Percentiles rank a stretch among this genome's conserved stretches.
Evolutionary conservation across 2,888 invertebrate genomes (phyloP).

Genomic region (Scelioninae gen. 2): DNA sequence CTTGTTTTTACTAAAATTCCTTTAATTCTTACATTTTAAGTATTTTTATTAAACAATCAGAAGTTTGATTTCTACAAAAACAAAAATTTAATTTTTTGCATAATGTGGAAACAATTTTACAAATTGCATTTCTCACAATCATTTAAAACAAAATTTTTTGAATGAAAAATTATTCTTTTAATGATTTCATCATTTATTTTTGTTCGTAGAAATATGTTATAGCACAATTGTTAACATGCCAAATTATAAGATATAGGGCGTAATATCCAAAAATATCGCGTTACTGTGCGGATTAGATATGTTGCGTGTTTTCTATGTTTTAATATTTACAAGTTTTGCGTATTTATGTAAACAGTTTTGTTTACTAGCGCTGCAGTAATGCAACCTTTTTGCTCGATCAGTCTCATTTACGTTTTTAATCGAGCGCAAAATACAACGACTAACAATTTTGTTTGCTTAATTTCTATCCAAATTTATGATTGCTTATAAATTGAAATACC

Average conservation of each 20-base stretch:
- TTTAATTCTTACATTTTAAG: too few relatives aligned
- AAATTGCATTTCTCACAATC: too few relatives aligned
- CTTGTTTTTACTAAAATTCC: too few relatives aligned
- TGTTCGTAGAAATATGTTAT: slow-evolving; percentile 17
- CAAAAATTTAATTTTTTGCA: too few relatives aligned
- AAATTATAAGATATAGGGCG: slow-evolving; percentile 61
- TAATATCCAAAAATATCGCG: slow-evolving; percentile 63
- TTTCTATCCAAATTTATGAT: slow-evolving; percentile 2
- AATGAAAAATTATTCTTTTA: neutral
- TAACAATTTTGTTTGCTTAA: slow-evolving; percentile 15
- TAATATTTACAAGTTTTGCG: slow-evolving; percentile 30
- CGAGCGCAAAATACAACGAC: slow-evolving; percentile 3
- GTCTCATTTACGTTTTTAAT: slow-evolving; percentile 37
- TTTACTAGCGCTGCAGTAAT: slow-evolving; percentile 28
- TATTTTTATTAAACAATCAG: too few relatives aligned
- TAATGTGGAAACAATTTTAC: too few relatives aligned
- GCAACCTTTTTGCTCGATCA: slow-evolving; percentile 30
- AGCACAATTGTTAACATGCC: slow-evolving; percentile 34
- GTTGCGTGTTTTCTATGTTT: slow-evolving; percentile 30
- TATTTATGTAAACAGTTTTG: slow-evolving; percentile 40
- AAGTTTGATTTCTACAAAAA: neutral
- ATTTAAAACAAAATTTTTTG: too few relatives aligned
- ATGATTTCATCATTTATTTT: slow-evolving; percentile 1
- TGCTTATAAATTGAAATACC: slow-evolving; percentile 4
- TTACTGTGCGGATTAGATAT: slow-evolving; percentile 27